Percentiles rank a stretch among this genome's conserved stretches.
phyloP scores from a whole-genome alignment of 1,140 invertebrate species.

The Zaprionus camerounensis region DNA sequence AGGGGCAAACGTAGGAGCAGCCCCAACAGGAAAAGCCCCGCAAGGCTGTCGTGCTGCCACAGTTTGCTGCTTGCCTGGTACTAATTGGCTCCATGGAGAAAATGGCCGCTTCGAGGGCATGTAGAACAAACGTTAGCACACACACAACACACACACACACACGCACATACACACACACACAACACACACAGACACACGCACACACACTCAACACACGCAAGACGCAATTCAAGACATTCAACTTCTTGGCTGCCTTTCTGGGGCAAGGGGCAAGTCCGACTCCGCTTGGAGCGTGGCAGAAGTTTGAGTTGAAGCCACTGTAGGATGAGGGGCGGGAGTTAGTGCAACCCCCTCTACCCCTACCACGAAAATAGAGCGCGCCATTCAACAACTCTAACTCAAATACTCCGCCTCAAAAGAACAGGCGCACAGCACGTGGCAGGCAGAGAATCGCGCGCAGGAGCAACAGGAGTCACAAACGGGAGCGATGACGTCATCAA shows the following conservation, averaged over 20 bases:
- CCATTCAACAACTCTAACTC: slow-evolving; percentile 83
- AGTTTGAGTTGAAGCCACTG: slow-evolving; percentile 20
- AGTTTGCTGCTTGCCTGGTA: slow-evolving; percentile 73
- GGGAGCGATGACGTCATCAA: slow-evolving; percentile 69
- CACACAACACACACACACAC: slow-evolving; percentile 17
- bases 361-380: slow-evolving; percentile 40
- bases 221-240: slow-evolving; percentile 38
- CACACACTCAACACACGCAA: background rate
- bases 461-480: slow-evolving; percentile 73
- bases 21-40: slow-evolving; percentile 38
- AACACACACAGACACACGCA: background rate
- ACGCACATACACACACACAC: slow-evolving; percentile 1
- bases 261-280: background rate
- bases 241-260: slow-evolving; percentile 28
- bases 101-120: slow-evolving; percentile 73
- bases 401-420: slow-evolving; percentile 84
- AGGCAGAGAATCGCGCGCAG: slow-evolving; percentile 40
- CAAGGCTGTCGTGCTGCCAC: slow-evolving; percentile 6
- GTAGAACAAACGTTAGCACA: slow-evolving; percentile 39
- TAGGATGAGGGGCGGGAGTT: slow-evolving; percentile 3
- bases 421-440: slow-evolving; percentile 68
- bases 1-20: slow-evolving; percentile 52
- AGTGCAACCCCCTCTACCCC: background rate
- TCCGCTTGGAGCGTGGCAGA: slow-evolving; percentile 11
- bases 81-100: slow-evolving; percentile 83